Evolutionary conservation across 2,888 invertebrate species (phyloP), one percentile per base, ranked within the genome.

Genomic region (Dimorphilus gyrociliatus): DNA sequence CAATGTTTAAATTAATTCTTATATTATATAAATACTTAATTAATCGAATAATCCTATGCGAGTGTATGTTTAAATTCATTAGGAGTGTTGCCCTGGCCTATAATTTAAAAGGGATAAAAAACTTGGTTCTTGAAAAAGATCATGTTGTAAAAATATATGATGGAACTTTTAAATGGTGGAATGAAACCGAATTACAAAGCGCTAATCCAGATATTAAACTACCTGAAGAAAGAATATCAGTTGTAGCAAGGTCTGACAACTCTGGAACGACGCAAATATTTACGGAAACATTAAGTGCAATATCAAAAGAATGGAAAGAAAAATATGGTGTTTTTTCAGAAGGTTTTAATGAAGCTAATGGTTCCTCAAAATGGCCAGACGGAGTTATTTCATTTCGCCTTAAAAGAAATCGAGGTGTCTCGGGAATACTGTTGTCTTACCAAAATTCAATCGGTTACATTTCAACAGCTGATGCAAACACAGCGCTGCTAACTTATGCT

Each of bases 261-360:
- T 54, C 55, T 3, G 58, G 58, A 5, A 53, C 53, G 2, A 57
- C 58, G 2, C 31, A 36, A 17, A 44, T 47, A 3, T 53, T 58
- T 34, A 55, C 55, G 1, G 30, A 32, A 4, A 50, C 50, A 2
- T 37, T 58, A 12, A 38, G 47, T 18, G 25, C 44, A 5, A 48
- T 47, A 35, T 46, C 46, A 30, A 5, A 13, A 1, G 32, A 40
- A 6, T 58, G 55, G 55, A 35, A 38, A 12, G 12, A 29, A 1
- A 32, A 25, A 2, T 48, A 39, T 15, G 53, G 56, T 0, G 25
- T 26, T 4, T 58, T 58, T 32, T 37, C 45, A 2, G 34, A 29
- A 4, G 51, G 36, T 5, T 12, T 21, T n/a, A n/a, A n/a, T n/a
- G n/a, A n/a, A n/a, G n/a, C n/a, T n/a, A n/a, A n/a, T n/a, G n/a